These are phyloP conservation scores for Miltochrista miniata DNA, from an alignment of 2,888 invertebrate genomes.

Conservation along the genomic window DNA sequence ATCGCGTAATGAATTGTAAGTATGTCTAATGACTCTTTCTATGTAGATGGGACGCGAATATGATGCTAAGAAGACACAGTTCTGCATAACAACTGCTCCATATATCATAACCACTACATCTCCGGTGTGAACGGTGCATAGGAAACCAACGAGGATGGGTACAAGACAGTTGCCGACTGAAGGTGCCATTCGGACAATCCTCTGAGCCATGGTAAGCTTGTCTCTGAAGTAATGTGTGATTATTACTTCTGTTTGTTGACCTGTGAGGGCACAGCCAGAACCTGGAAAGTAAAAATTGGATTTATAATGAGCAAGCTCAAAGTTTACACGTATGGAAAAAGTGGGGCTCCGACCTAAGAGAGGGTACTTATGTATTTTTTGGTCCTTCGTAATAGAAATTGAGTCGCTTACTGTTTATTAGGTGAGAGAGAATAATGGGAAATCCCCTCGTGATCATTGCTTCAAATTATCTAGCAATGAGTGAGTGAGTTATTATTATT, in stretches of 20 bases:
- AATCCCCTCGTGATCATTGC: too few relatives aligned
- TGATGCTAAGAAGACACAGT: slow-evolving; percentile 77
- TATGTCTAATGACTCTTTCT: slow-evolving; percentile 69
- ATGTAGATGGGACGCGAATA: slow-evolving; percentile 83
- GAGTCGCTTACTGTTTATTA: too few relatives aligned
- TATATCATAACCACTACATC: slow-evolving; percentile 81
- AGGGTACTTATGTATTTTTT: too few relatives aligned
- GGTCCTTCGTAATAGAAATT: too few relatives aligned
- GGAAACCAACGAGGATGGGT: slow-evolving; percentile 77
- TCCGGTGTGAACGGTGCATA: slow-evolving; percentile 69
- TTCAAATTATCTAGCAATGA: too few relatives aligned
- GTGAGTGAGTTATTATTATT: too few relatives aligned
- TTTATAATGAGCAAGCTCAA: neutral
- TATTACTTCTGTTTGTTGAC: slow-evolving; percentile 83
- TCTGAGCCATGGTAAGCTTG: slow-evolving; percentile 77
- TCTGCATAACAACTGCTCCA: slow-evolving; percentile 83
- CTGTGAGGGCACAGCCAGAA: slow-evolving; percentile 81
- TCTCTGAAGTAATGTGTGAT: slow-evolving; percentile 84
- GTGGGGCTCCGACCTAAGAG: too few relatives aligned
- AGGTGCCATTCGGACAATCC: slow-evolving; percentile 78
- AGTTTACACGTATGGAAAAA: too few relatives aligned
- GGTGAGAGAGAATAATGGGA: too few relatives aligned
- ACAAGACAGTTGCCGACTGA: slow-evolving; percentile 80
- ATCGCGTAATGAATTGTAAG: slow-evolving; percentile 74
- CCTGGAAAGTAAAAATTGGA: slow-evolving; percentile 63